Evolutionary conservation across 2,113 vertebrate species (phyloP).

Genomic region (Martes martes): DNA sequence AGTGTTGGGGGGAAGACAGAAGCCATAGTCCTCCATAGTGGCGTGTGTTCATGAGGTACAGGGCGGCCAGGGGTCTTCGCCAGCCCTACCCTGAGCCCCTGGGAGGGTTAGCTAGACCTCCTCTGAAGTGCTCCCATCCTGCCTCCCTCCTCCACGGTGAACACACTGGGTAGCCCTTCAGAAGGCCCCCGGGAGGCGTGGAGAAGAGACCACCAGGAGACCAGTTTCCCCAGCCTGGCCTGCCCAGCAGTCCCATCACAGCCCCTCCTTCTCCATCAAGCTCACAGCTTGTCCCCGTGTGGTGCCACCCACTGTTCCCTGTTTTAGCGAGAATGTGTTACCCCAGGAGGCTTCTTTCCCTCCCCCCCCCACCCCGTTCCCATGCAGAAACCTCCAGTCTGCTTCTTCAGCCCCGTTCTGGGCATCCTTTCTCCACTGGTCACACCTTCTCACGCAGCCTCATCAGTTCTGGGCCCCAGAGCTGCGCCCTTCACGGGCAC

Average conservation of each 20-base stretch:
- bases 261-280: background rate
- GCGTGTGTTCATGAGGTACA: background rate
- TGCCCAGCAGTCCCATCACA: background rate
- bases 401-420: background rate
- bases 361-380: background rate
- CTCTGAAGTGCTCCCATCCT: background rate
- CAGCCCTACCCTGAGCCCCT: background rate
- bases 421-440: background rate
- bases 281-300: background rate
- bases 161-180: background rate
- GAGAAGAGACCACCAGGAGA: background rate
- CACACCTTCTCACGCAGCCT: background rate
- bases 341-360: background rate
- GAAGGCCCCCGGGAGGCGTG: background rate
- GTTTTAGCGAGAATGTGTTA: background rate
- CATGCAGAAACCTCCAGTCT: background rate
- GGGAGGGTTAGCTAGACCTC: background rate
- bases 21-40: background rate
- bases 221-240: background rate
- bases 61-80: background rate
- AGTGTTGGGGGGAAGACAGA: background rate
- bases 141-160: fast-evolving
- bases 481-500: background rate
- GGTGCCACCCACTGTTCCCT: background rate
- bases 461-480: background rate